Percentiles rank a stretch among this genome's conserved stretches.
Conservation (phyloP, 92 coral and sea anemone genomes). For the Porites lobata region DNA sequence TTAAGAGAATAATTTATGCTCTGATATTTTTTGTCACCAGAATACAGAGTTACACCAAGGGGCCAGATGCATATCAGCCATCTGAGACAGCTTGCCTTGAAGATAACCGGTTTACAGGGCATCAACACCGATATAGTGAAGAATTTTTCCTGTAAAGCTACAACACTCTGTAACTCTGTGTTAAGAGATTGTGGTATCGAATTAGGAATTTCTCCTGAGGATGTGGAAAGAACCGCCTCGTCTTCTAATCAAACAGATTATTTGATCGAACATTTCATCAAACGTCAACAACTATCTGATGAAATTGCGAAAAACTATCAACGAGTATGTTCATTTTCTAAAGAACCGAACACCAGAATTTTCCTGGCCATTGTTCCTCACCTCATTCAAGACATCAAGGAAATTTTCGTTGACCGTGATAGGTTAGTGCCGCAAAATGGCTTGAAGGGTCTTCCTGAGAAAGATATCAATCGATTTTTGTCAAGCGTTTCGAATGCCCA, state of each 20-base stretch:
- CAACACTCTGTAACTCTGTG: neutral
- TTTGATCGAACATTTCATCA: neutral
- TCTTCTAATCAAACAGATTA: neutral
- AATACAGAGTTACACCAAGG: conserved; percentile 21
- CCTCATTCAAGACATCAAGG: conserved; percentile 17
- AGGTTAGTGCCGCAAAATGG: conserved; percentile 4
- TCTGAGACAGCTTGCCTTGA: conserved; percentile 15
- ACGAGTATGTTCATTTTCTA: neutral
- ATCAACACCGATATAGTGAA: neutral
- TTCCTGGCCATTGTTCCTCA: conserved; percentile 3
- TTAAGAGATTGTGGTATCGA: too few species aligned
- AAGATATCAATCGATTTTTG: neutral
- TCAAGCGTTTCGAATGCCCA: neutral
- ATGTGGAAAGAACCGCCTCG: neutral
- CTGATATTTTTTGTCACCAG: neutral
- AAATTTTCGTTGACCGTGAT: neutral
- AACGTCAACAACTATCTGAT: neutral
- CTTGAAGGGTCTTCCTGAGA: neutral
- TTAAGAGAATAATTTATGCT: neutral
- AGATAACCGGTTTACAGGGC: neutral
- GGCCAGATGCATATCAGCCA: conserved; percentile 29
- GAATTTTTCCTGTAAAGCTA: neutral
- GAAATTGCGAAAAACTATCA: neutral
- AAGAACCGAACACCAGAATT: neutral
- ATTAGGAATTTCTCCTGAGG: neutral